phyloP scores from a whole-genome alignment of 2,888 invertebrate species.

The Andrena chrysosceles region DNA sequence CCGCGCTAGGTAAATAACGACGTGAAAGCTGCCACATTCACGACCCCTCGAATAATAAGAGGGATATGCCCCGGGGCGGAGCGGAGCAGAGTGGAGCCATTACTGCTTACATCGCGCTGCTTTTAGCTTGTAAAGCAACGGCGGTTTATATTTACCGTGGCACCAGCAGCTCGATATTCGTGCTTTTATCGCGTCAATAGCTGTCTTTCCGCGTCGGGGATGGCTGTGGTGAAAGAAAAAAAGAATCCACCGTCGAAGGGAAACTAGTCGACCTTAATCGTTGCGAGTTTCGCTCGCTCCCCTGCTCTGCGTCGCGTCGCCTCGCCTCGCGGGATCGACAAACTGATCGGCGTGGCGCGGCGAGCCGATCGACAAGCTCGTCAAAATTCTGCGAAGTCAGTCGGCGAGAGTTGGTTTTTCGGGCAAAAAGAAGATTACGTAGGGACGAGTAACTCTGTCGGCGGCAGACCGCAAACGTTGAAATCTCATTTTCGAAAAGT shows the following conservation, averaged over 20 bases:
- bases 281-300: neutral
- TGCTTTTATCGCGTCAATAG: constrained; percentile 49
- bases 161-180: constrained; percentile 23
- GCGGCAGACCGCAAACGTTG: constrained; percentile 21
- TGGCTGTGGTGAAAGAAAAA: neutral
- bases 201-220: constrained; percentile 18
- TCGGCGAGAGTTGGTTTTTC: neutral
- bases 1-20: constrained; percentile 31
- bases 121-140: constrained; percentile 37
- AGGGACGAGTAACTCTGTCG: constrained; percentile 40
- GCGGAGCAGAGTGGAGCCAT: constrained; percentile 27
- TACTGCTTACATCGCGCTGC: constrained; percentile 31
- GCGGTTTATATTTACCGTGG: constrained; percentile 31
- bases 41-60: constrained; percentile 20
- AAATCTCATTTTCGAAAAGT: constrained; percentile 52
- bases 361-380: neutral
- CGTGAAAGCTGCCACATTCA: constrained; percentile 42
- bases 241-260: neutral
- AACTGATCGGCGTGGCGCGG: neutral
- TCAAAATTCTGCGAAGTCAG: neutral
- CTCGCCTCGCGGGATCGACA: neutral
- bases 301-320: neutral
- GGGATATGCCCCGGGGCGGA: constrained; percentile 17
- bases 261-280: constrained; percentile 30
- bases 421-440: constrained; percentile 10